Conservation (phyloP, 2,797 vertebrate species). For the Thripadectes ignobilis region DNA sequence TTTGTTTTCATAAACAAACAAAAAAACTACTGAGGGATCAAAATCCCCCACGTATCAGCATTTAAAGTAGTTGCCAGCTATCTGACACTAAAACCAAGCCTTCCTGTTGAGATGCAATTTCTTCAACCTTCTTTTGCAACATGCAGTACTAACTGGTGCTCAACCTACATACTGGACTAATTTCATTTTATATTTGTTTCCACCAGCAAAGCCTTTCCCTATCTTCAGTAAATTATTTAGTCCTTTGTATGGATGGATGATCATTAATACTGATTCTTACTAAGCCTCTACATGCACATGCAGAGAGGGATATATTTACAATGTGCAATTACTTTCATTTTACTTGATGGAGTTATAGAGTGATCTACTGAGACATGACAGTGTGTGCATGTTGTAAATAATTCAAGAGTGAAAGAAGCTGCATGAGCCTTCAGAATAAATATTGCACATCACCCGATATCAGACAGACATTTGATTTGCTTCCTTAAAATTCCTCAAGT, state of each 20-base stretch:
- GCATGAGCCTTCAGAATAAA: slow-evolving; percentile 19
- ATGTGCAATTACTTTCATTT: slow-evolving; percentile 11
- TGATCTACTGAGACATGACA: not conserved
- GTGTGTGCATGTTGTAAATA: not conserved
- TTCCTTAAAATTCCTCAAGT: not conserved
- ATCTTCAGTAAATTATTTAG: not conserved
- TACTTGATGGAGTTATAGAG: not conserved
- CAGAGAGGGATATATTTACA: not conserved
- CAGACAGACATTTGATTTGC: slow-evolving; percentile 17
- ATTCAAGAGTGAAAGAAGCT: slow-evolving; percentile 20
- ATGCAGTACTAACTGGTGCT: not conserved
- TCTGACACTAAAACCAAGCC: not conserved
- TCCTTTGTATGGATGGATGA: not conserved
- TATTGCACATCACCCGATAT: slow-evolving; percentile 11
- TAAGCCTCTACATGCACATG: not conserved
- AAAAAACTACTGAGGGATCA: not conserved
- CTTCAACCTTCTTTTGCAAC: not conserved
- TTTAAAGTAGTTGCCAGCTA: not conserved
- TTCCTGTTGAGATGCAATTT: not conserved
- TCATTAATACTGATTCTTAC: not conserved
- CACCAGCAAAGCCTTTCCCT: not conserved
- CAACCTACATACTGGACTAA: not conserved
- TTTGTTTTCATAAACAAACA: not conserved
- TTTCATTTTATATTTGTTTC: not conserved
- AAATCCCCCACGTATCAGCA: not conserved